Conservation (phyloP, 2,797 vertebrate species). For the Rhabdophis nuchalis region DNA sequence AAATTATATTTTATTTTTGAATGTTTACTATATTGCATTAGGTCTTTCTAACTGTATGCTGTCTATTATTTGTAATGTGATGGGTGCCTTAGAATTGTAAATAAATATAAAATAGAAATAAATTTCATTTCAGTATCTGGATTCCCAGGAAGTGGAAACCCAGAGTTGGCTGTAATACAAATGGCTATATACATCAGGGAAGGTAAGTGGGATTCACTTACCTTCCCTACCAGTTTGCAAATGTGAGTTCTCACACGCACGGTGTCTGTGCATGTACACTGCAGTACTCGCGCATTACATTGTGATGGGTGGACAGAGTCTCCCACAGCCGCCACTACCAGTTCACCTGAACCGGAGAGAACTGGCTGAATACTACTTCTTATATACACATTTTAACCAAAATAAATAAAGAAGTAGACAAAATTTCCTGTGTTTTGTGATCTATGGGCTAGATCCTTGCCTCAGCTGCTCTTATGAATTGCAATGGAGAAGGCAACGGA, state of each 20-base stretch:
- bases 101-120: neutral
- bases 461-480: neutral
- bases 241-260: too few relatives aligned
- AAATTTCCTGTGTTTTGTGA: neutral
- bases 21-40: neutral
- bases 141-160: neutral
- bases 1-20: neutral
- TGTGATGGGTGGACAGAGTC: too few relatives aligned
- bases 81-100: neutral
- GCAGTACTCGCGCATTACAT: too few relatives aligned
- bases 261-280: too few relatives aligned
- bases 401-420: neutral
- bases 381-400: too few relatives aligned
- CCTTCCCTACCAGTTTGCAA: too few relatives aligned
- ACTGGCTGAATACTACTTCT: too few relatives aligned
- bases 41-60: neutral
- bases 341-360: too few relatives aligned
- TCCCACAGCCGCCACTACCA: too few relatives aligned
- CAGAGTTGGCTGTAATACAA: too few relatives aligned
- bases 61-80: neutral
- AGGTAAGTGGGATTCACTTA: too few relatives aligned
- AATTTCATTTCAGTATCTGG: neutral
- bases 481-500: neutral
- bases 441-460: neutral
- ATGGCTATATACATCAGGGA: too few relatives aligned